Conservation (phyloP, 1,140 invertebrate genomes). For the Coelopa frigida region DNA sequence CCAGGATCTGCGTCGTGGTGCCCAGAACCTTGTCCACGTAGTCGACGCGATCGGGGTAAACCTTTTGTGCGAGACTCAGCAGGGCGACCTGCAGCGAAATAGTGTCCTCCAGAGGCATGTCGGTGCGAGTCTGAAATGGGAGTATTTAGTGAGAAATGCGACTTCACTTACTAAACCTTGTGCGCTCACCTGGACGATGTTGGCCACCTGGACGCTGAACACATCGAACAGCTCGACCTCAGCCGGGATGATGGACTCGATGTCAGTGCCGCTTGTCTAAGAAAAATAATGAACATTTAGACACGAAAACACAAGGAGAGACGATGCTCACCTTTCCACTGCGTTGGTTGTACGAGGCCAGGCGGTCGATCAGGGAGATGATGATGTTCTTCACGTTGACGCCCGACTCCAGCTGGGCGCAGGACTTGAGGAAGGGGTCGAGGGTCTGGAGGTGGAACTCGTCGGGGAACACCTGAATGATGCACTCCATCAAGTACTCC, state of each 20-base stretch:
- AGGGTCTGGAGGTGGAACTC: slow-evolving; percentile 97
- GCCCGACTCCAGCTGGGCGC: slow-evolving; percentile 87
- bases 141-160: background rate
- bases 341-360: slow-evolving; percentile 74
- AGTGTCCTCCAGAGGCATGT: slow-evolving; percentile 95
- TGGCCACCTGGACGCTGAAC: slow-evolving; percentile 95
- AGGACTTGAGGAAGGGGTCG: slow-evolving; percentile 91
- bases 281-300: slow-evolving; percentile 14
- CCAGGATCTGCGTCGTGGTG: slow-evolving; percentile 80
- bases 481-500: slow-evolving; percentile 99
- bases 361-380: slow-evolving; percentile 90
- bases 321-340: slow-evolving; percentile 49
- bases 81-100: slow-evolving; percentile 92
- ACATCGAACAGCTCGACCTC: slow-evolving; percentile 96
- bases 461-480: slow-evolving; percentile 99
- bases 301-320: background rate
- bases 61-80: slow-evolving; percentile 91
- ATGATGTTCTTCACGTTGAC: slow-evolving; percentile 99
- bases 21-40: slow-evolving; percentile 94
- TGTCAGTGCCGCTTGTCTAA: slow-evolving; percentile 54
- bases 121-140: slow-evolving; percentile 67
- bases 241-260: slow-evolving; percentile 66
- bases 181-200: slow-evolving; percentile 93
- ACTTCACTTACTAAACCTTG: background rate
- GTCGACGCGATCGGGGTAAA: slow-evolving; percentile 89